Percentiles rank a stretch among this genome's conserved stretches.
These are phyloP conservation scores for Tenebrosternarchus preto DNA, from an alignment of 2,113 vertebrate genomes.

Conservation along the genomic window DNA sequence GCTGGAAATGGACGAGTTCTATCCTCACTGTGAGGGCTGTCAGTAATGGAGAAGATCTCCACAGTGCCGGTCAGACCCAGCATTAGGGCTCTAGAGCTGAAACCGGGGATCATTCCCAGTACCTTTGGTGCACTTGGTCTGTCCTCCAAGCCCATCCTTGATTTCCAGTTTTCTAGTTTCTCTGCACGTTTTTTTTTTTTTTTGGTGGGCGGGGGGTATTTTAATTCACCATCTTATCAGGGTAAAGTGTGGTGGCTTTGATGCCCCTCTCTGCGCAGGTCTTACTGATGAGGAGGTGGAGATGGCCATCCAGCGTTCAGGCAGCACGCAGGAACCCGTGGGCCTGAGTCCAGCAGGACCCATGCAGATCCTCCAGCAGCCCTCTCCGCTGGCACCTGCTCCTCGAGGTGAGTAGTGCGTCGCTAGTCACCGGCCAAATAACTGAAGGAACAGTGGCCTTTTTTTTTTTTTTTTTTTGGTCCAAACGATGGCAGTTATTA, in stretches of 20 bases:
- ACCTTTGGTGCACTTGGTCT: constrained; percentile 36
- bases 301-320: constrained; percentile 90
- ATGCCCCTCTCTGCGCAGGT: constrained; percentile 69
- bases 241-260: background rate
- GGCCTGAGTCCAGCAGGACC: constrained; percentile 67
- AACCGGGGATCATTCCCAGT: constrained; percentile 17
- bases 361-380: constrained; percentile 72
- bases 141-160: background rate
- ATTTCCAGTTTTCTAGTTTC: background rate
- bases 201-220: background rate
- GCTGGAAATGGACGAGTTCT: constrained; percentile 74
- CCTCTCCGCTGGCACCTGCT: constrained; percentile 71
- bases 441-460: too few species aligned
- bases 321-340: constrained; percentile 78
- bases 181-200: background rate
- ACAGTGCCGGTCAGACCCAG: constrained; percentile 21
- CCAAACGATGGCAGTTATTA: background rate
- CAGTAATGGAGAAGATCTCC: constrained; percentile 56
- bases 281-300: constrained; percentile 94
- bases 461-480: background rate
- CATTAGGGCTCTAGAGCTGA: constrained; percentile 33
- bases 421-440: background rate
- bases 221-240: background rate
- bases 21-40: constrained; percentile 67
- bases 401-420: constrained; percentile 79